phyloP scores from a whole-genome alignment of 2,797 vertebrate genomes.

The Centroberyx gerrardi region DNA sequence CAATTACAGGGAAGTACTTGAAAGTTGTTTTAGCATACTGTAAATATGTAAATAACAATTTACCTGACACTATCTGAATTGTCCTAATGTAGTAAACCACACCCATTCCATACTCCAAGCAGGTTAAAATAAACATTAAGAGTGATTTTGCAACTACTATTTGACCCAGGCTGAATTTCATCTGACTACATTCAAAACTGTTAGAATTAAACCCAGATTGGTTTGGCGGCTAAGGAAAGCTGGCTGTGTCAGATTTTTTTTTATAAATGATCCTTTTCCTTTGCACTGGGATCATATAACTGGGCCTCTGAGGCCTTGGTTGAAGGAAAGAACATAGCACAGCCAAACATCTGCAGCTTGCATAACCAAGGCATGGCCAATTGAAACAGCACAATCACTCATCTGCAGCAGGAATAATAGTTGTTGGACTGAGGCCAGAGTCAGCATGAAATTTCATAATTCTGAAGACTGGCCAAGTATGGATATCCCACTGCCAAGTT shows the following conservation, averaged over 20 bases:
- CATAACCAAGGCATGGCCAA: conserved; percentile 64
- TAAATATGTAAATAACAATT: too few species aligned
- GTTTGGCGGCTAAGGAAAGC: background rate
- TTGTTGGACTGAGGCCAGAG: conserved; percentile 69
- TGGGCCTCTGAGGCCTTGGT: conserved; percentile 33
- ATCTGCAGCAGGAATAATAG: conserved; percentile 62
- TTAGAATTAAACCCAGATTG: background rate
- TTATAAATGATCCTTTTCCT: conserved; percentile 46
- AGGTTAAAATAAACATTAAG: too few species aligned
- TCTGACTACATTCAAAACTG: background rate
- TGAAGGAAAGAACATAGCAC: conserved; percentile 49
- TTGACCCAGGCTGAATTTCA: conserved; percentile 30
- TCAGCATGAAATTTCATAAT: conserved; percentile 58
- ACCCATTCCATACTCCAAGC: too few species aligned
- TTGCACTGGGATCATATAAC: conserved; percentile 57
- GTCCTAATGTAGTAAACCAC: too few species aligned
- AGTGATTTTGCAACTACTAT: too few species aligned
- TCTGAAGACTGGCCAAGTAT: conserved; percentile 36
- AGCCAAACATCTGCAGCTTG: conserved; percentile 81
- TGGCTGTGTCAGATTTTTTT: conserved; percentile 18
- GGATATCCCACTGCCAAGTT: conserved; percentile 6
- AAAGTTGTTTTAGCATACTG: too few species aligned
- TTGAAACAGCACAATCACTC: conserved; percentile 57
- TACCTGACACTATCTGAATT: too few species aligned
- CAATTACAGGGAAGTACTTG: too few species aligned